Percentiles rank a stretch among this genome's conserved stretches.
These are phyloP conservation scores for Rhinichthys osculus DNA, from an alignment of 2,797 vertebrate genomes.

Conservation along the genomic window DNA sequence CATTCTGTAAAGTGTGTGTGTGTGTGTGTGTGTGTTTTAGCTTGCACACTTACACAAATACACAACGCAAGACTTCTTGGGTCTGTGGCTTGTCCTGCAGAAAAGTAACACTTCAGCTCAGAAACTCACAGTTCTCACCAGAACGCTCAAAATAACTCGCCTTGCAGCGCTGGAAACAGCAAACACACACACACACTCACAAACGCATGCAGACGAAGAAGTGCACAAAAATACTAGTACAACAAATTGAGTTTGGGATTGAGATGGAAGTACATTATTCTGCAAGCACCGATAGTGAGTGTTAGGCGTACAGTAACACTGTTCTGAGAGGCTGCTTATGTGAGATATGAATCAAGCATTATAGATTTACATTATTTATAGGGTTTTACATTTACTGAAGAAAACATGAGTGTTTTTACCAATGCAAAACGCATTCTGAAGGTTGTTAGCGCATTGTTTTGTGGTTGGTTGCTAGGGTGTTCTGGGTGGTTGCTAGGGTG, in stretches of 20 bases:
- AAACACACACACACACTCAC: conserved; percentile 6
- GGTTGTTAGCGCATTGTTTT: not conserved
- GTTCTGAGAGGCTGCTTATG: too few relatives aligned
- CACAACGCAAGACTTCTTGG: conserved; percentile 26
- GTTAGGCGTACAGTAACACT: not conserved
- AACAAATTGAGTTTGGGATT: conserved; percentile 5
- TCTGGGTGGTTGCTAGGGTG: not conserved
- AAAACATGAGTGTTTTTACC: not conserved
- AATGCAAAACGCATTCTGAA: not conserved
- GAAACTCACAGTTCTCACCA: conserved; percentile 47
- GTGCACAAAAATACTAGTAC: not conserved
- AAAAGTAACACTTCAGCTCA: conserved; percentile 46
- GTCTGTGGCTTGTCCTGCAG: conserved; percentile 39
- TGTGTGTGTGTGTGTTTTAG: not conserved
- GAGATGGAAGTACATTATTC: not conserved
- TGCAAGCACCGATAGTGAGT: not conserved
- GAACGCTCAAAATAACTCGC: conserved; percentile 43
- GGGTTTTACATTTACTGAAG: not conserved
- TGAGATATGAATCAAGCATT: not conserved
- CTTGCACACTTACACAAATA: conserved; percentile 16
- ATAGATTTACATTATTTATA: not conserved
- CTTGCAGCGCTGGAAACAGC: conserved; percentile 29
- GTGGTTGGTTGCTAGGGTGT: not conserved
- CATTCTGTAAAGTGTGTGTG: conserved; percentile 16
- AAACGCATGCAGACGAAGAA: not conserved